These are phyloP conservation scores for Pangasius mekongensis DNA, from an alignment of 2,797 vertebrate genomes.

Conservation along the genomic window DNA sequence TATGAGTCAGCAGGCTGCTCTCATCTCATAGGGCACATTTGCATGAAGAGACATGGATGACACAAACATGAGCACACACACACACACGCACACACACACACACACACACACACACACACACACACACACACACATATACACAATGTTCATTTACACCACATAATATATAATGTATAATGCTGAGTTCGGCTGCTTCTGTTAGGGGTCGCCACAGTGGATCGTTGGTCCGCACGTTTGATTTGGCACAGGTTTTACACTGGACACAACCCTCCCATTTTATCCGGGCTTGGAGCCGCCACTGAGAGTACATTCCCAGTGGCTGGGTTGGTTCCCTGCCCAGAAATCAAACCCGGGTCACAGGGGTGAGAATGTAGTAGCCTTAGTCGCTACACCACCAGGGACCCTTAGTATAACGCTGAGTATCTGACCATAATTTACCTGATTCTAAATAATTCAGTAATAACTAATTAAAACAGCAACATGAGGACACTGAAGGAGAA, in stretches of 20 bases:
- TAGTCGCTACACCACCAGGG: no score
- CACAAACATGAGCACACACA: slow-evolving; percentile 55
- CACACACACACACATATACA: background rate
- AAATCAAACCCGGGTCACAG: no score
- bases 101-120: slow-evolving; percentile 50
- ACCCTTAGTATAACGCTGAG: background rate
- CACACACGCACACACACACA: slow-evolving; percentile 37
- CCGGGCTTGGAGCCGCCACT: no score
- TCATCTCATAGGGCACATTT: slow-evolving; percentile 59
- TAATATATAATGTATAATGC: no score
- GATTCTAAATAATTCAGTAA: background rate
- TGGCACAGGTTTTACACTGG: no score
- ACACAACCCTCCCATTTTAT: no score
- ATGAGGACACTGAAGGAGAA: background rate
- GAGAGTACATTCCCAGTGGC: no score
- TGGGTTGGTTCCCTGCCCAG: no score
- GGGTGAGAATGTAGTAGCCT: no score
- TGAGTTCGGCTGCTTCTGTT: no score
- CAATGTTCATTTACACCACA: background rate
- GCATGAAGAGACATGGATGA: slow-evolving; percentile 67
- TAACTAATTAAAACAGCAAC: background rate
- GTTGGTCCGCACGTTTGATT: no score
- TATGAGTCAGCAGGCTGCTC: slow-evolving; percentile 63
- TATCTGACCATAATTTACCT: background rate
- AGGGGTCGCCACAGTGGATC: no score